Evolutionary conservation across 2,113 vertebrate genomes (phyloP).

Genomic region (Mustelus asterias): DNA sequence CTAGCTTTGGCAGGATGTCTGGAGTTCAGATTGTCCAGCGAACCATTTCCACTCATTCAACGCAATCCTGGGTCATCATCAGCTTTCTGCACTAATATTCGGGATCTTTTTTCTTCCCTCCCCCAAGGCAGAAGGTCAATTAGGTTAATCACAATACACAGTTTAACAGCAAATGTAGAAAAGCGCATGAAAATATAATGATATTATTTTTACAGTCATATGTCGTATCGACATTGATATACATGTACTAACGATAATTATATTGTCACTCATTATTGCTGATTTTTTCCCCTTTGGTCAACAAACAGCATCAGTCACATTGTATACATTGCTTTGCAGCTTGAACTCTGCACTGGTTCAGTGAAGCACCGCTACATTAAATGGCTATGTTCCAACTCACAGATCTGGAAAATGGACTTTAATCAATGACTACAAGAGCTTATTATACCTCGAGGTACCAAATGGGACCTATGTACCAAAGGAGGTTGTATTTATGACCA

Average conservation of each 20-base stretch:
- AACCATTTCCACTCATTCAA: neutral
- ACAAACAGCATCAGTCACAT: neutral
- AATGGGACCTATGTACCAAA: slow-evolving; percentile 46
- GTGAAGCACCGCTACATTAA: slow-evolving; percentile 48
- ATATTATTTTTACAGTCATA: neutral
- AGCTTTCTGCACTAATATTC: neutral
- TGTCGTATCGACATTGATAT: neutral
- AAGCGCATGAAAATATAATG: neutral
- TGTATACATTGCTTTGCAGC: neutral
- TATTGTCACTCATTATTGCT: neutral
- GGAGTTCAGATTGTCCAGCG: neutral
- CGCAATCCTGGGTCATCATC: neutral
- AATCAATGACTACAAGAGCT: slow-evolving; percentile 55
- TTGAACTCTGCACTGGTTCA: slow-evolving; percentile 28
- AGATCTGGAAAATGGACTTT: slow-evolving; percentile 56
- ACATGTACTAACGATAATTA: neutral
- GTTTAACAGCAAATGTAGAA: neutral
- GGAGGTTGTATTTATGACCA: slow-evolving; percentile 30
- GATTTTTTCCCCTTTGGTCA: no score
- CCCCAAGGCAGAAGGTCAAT: neutral
- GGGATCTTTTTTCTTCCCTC: neutral
- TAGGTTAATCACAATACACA: neutral
- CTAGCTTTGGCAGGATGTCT: neutral
- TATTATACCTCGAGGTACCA: slow-evolving; percentile 44
- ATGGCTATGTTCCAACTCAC: slow-evolving; percentile 56